Evolutionary conservation across 2,888 invertebrate species (phyloP), one percentile per base, ranked within the genome.

Genomic region (Caenorhabditis zanzibari): DNA sequence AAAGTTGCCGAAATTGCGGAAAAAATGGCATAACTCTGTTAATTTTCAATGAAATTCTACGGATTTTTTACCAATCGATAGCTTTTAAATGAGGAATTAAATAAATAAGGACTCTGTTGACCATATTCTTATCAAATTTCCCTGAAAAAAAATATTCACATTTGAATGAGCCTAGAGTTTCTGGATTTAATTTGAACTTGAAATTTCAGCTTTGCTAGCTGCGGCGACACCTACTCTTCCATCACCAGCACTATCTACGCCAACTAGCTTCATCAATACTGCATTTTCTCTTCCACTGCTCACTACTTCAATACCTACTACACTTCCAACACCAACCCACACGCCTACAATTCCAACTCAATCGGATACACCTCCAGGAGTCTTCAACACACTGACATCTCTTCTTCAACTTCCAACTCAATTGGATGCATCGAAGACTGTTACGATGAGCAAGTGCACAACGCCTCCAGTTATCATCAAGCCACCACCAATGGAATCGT

Each of bases 381-480:
- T 68, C 7, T 73, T 63, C 61, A 61, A 63, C 52, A 24, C 74
- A 0, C 22, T 74, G 54, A 64, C 41, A 12, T 44, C 63, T 3
- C 49, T 76, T 5, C 59, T 76, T 14, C 76, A 76, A 52, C 68
- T 75, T 56, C 56, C 41, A 49, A 54, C 28, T 7, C 66, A 49
- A 32, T n/a, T 54, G 24, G 59, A 61, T 16, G 16, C 61, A 7
- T 26, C 54, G 35, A 59, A n/a, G 6, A 14, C 26, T 26, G 2
- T 16, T 10, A 22, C 38, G 14, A 61, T 61, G 61, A 66, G 52
- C 66, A 74, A 63, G 54, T 54, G 66, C 7, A 24, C 66, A 38
- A 81, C 66, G 52, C 56, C 63, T 24, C 79, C 64, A 28, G 47
- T 58, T 26, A 59, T 44, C 35, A 68, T 47, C 19, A 24, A 52